Base-by-base conservation (phyloP, 2,888 invertebrate species). In the Frankliniella fusca region DNA sequence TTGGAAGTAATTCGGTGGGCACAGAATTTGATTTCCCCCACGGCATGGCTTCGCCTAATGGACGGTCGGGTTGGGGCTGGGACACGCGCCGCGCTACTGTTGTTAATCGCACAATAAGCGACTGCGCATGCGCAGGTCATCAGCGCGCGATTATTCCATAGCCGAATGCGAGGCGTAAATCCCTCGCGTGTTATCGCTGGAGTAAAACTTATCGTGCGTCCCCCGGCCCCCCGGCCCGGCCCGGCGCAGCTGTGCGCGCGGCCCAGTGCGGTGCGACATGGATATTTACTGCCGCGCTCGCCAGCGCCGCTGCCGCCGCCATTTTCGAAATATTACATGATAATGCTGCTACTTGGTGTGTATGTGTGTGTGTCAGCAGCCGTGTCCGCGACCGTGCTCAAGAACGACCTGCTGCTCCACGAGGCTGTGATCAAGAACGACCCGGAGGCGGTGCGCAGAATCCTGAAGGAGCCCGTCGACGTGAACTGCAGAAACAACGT, bases 361-460 rank as follows among this genome's bases (percentile, higher is more conserved):
- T 76, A 8, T 8, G 27, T 54, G 15, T 54, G 15, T 54, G 11
- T 76, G n/a, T 8, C 70, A 9, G 70, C 70, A 76, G 70, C 70
- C 27, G 70, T 76, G 70, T 76, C 70, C 23, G 70, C 70, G 70
- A 27, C 27, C 2, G 88, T 87, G 81, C 91, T 93, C 85, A 91
- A 93, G 86, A 93, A 93, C 86, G 93, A 93, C 86, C 88, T 93
- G 80, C 89, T 93, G 3, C 89, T 93, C 0, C 93, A 93, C 87
- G 93, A 93, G 86, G 93, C 93, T 3, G 93, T 93, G 54, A 93
- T 93, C 87, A 93, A 93, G 87, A 93, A 93, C 86, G 93, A 93
- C 86, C 90, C 92, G 0, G 92, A 91, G 3, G 91, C 91, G 0
- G 93, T 93, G 27, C 88, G 90, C 81, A 91, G 91, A 86, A 92